These are phyloP conservation scores for Hydropsyche betteni DNA, from an alignment of 2,888 invertebrate genomes.

Conservation along the genomic window DNA sequence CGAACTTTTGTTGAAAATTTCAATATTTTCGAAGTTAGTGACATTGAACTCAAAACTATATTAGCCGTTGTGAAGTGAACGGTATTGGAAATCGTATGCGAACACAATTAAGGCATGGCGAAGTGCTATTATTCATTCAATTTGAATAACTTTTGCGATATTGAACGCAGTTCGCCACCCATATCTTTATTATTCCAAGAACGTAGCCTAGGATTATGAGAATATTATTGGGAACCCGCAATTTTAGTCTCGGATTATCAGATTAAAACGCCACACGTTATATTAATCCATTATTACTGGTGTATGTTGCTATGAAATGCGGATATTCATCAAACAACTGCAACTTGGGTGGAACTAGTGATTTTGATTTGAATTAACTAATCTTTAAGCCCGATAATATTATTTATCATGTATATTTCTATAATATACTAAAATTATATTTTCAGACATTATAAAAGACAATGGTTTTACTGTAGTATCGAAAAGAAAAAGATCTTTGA, in stretches of 20 bases:
- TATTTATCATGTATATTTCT: too few relatives aligned
- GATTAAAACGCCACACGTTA: constrained; percentile 11
- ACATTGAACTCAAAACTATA: constrained; percentile 5
- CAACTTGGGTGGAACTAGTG: too few relatives aligned
- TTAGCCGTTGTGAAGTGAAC: not conserved
- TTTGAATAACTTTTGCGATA: constrained; percentile 10
- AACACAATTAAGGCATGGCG: constrained; percentile 1
- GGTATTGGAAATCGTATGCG: not conserved
- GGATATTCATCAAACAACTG: too few relatives aligned
- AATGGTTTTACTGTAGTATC: too few relatives aligned
- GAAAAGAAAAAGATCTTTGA: too few relatives aligned
- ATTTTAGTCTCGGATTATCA: constrained; percentile 19
- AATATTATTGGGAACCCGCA: constrained; percentile 2
- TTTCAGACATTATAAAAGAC: too few relatives aligned
- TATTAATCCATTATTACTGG: not conserved
- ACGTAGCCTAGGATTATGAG: constrained; percentile 17
- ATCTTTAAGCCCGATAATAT: too few relatives aligned
- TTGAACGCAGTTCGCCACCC: constrained; percentile 11
- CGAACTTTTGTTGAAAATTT: too few relatives aligned
- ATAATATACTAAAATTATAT: too few relatives aligned
- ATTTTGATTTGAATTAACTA: too few relatives aligned
- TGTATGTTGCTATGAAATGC: too few relatives aligned
- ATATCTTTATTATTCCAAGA: constrained; percentile 29
- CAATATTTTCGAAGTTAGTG: not conserved
- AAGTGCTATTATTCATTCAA: constrained; percentile 24